A percentile compares a stretch with the other conserved stretches of the same genome.
Evolutionary conservation across 1,140 invertebrate genomes (phyloP).

Genomic region (Gonioctena quinquepunctata): DNA sequence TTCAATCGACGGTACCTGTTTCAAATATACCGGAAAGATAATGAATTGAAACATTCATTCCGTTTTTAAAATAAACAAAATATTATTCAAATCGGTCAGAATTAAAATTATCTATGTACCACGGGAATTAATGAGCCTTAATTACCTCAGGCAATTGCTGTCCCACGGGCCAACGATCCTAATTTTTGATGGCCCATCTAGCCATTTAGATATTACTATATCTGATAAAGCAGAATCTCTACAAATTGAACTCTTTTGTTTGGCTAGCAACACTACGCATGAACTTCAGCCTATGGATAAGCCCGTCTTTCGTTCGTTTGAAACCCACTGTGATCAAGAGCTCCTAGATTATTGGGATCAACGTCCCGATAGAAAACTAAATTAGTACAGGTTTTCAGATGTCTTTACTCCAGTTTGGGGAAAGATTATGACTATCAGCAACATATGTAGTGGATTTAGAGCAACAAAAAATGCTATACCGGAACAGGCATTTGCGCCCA

Average conservation of each 20-base stretch:
- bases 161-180: no score
- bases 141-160: no score
- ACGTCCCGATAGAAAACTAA: slow-evolving; percentile 19
- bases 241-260: slow-evolving; percentile 48
- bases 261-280: slow-evolving; percentile 53
- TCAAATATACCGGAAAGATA: no score
- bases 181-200: no score
- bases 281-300: slow-evolving; percentile 54
- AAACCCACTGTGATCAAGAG: slow-evolving; percentile 42
- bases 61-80: no score
- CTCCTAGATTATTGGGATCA: slow-evolving; percentile 19
- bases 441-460: slow-evolving; percentile 26
- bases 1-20: no score
- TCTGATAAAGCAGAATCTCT: slow-evolving; percentile 42
- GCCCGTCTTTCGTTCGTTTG: slow-evolving; percentile 44
- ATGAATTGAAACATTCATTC: no score
- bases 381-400: slow-evolving; percentile 13
- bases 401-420: slow-evolving; percentile 18
- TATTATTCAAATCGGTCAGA: no score
- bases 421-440: slow-evolving; percentile 15
- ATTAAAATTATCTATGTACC: no score
- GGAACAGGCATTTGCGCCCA: background rate
- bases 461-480: slow-evolving; percentile 22
- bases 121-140: no score
- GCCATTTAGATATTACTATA: slow-evolving; percentile 27